Percentiles rank a stretch among this genome's conserved stretches.
Conservation (phyloP, 2,113 vertebrate genomes). For the Ameiurus melas region DNA sequence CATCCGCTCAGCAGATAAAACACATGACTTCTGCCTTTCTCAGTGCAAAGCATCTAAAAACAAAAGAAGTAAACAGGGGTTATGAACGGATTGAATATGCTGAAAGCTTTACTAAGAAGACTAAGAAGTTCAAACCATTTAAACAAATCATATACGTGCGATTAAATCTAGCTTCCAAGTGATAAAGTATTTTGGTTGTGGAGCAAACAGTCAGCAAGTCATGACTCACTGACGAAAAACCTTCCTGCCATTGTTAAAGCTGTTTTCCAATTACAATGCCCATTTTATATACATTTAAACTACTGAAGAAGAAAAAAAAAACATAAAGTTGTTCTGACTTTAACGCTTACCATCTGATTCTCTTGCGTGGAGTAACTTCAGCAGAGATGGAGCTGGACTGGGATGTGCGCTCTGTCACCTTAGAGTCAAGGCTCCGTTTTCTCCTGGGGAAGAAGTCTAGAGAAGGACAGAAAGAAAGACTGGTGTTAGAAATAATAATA, state of each 20-base stretch:
- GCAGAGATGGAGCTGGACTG: constrained; percentile 48
- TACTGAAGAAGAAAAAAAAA: not conserved
- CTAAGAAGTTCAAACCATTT: not conserved
- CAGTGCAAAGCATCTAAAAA: constrained; percentile 22
- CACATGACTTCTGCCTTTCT: constrained; percentile 37
- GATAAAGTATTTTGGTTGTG: not conserved
- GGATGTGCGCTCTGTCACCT: constrained; percentile 56
- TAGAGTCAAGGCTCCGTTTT: constrained; percentile 71
- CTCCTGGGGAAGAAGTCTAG: constrained; percentile 83
- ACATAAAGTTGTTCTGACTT: not conserved
- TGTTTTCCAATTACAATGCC: not conserved
- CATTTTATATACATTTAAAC: not conserved
- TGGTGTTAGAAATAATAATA: not conserved
- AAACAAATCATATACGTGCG: not conserved
- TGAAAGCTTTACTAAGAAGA: not conserved
- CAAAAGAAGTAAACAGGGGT: not conserved
- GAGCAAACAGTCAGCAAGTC: not conserved
- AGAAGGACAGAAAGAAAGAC: not conserved
- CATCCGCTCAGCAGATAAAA: constrained; percentile 56
- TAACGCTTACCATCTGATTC: constrained; percentile 73
- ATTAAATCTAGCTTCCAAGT: too few species aligned
- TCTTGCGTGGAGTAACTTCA: constrained; percentile 78
- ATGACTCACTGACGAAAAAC: not conserved
- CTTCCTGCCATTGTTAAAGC: not conserved
- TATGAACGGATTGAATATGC: not conserved